Conservation (phyloP, 2,888 invertebrate species). For the Eilema depressum region DNA sequence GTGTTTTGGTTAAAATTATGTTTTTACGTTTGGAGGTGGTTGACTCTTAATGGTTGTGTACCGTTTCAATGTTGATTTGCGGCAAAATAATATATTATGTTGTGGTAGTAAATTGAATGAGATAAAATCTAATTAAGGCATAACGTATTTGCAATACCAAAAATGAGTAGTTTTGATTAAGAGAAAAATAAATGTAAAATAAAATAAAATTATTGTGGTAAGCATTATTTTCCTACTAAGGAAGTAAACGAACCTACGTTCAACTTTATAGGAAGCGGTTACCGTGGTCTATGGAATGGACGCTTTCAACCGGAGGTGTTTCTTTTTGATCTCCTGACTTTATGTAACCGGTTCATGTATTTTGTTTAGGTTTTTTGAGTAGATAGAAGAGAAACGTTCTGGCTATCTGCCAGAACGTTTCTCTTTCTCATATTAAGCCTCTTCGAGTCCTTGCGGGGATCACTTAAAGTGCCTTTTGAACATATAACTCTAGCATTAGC, state of each 20-base stretch:
- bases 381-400: too few species aligned
- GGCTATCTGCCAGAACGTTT: too few species aligned
- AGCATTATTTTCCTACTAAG: background rate
- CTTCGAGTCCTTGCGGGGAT: background rate
- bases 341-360: too few species aligned
- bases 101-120: background rate
- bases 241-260: background rate
- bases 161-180: slow-evolving; percentile 1
- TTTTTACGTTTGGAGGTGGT: slow-evolving; percentile 4
- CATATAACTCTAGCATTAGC: background rate
- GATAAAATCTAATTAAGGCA: slow-evolving; percentile 4
- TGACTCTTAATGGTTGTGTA: background rate
- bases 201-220: too few species aligned
- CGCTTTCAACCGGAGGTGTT: background rate
- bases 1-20: slow-evolving; percentile 24
- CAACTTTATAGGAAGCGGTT: background rate
- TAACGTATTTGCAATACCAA: background rate
- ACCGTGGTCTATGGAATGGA: background rate
- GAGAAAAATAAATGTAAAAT: background rate
- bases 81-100: background rate
- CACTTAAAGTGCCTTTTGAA: background rate
- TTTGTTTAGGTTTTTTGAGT: too few species aligned
- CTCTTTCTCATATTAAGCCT: background rate
- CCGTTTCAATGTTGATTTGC: slow-evolving; percentile 4
- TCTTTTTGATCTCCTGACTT: background rate